Evolutionary conservation across 2,113 vertebrate species (phyloP).

Genomic region (Dascyllus trimaculatus): DNA sequence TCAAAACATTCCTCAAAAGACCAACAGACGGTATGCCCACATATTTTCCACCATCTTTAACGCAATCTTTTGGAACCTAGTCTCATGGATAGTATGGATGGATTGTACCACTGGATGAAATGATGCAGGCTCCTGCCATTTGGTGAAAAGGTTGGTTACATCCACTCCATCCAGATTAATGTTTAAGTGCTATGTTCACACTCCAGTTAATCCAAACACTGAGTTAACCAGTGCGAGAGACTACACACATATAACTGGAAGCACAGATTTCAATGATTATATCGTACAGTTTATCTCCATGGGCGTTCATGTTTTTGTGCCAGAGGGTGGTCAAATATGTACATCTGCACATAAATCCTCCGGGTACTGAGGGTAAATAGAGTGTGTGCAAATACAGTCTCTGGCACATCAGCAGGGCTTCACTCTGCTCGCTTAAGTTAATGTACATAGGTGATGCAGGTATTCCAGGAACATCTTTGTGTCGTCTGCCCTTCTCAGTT

Average conservation of each 20-base stretch:
- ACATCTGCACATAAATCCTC: conserved; percentile 22
- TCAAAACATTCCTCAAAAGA: not conserved
- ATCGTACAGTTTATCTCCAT: conserved; percentile 1
- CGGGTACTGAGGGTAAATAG: conserved; percentile 9
- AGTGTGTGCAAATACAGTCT: conserved; percentile 26
- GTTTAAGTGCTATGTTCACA: conserved; percentile 17
- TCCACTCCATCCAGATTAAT: conserved; percentile 5
- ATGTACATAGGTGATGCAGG: conserved; percentile 28
- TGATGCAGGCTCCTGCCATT: not conserved
- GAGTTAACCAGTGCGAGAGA: conserved; percentile 5
- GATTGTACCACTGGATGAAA: not conserved
- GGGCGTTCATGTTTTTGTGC: conserved; percentile 17
- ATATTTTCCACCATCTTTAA: not conserved
- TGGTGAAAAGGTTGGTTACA: not conserved
- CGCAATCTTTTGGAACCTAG: conserved; percentile 1
- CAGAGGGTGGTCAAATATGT: conserved; percentile 10
- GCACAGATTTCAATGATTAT: conserved; percentile 14
- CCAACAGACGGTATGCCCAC: not conserved
- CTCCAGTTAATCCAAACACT: conserved; percentile 24
- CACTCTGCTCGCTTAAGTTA: conserved; percentile 13
- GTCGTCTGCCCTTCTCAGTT: conserved; percentile 27
- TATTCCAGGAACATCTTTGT: conserved; percentile 38
- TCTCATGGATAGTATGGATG: not conserved
- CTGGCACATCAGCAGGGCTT: conserved; percentile 26
- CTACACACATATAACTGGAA: conserved; percentile 9